Percentiles rank a stretch among this genome's conserved stretches.
Conservation (phyloP, 2,113 vertebrate species). For the Amazona vittata region DNA sequence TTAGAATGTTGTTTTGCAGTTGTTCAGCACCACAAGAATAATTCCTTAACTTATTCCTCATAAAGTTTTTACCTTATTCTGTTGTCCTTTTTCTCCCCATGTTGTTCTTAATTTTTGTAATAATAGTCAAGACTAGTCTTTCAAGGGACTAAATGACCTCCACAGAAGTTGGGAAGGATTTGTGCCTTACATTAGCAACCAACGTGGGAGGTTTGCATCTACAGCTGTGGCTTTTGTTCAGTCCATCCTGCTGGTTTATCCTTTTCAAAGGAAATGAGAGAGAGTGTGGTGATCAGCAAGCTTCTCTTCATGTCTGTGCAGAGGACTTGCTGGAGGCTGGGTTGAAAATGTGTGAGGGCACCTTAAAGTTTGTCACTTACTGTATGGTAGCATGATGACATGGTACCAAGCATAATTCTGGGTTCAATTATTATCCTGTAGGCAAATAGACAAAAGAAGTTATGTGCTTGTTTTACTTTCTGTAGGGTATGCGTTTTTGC, state of each 20-base stretch:
- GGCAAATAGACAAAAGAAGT: background rate
- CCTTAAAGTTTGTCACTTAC: background rate
- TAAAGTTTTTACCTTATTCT: background rate
- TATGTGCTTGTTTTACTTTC: background rate
- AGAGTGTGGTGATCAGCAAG: background rate
- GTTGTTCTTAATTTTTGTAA: background rate
- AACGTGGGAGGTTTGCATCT: background rate
- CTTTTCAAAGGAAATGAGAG: background rate
- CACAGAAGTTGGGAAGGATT: background rate
- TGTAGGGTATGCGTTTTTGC: slow-evolving; percentile 95
- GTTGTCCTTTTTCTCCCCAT: background rate
- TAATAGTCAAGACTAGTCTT: background rate
- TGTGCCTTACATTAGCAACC: background rate
- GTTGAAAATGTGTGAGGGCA: background rate
- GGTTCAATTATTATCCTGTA: background rate
- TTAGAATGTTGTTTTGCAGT: background rate
- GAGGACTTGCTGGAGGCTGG: background rate
- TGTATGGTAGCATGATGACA: background rate
- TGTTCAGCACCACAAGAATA: background rate
- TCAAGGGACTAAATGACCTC: background rate
- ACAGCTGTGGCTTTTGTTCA: background rate
- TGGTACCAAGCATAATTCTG: background rate
- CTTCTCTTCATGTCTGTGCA: background rate
- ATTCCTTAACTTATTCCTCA: background rate
- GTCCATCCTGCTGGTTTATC: background rate